A percentile compares a stretch with the other conserved stretches of the same genome.
These are phyloP conservation scores for Pteronura brasiliensis DNA, from an alignment of 2,113 vertebrate genomes.

Conservation along the genomic window DNA sequence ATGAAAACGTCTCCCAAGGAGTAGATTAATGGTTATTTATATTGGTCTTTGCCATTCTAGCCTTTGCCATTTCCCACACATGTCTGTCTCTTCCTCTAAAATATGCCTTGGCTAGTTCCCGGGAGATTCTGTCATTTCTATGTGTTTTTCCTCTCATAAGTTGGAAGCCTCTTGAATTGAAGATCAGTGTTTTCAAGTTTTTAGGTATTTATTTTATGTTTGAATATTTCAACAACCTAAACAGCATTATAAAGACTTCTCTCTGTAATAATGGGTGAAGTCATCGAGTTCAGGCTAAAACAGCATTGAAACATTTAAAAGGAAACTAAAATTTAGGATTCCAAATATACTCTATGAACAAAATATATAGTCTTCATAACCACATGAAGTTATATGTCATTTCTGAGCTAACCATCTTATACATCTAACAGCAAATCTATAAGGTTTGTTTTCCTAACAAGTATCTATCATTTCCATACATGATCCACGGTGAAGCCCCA, in stretches of 20 bases:
- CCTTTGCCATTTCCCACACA: neutral
- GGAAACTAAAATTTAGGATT: neutral
- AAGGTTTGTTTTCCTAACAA: neutral
- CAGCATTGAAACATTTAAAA: neutral
- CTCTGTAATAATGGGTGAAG: neutral
- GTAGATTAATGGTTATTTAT: neutral
- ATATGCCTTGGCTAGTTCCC: neutral
- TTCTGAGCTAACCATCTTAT: neutral
- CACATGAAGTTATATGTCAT: neutral
- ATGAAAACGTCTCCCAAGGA: neutral
- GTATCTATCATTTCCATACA: neutral
- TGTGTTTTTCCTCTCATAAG: neutral
- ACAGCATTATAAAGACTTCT: neutral
- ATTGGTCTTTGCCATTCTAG: neutral
- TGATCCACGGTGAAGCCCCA: neutral
- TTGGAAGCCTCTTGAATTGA: neutral
- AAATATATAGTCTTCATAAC: neutral
- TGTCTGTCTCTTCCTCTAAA: neutral
- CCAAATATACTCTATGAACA: neutral
- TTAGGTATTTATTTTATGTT: neutral
- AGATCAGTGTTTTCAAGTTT: neutral
- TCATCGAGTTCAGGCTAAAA: neutral
- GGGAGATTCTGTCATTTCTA: neutral
- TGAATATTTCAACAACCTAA: neutral
- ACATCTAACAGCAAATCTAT: neutral